Percentiles rank a stretch among this genome's conserved stretches.
These are phyloP conservation scores for Spicauda simplicius DNA, from an alignment of 2,888 invertebrate species.

Conservation along the genomic window DNA sequence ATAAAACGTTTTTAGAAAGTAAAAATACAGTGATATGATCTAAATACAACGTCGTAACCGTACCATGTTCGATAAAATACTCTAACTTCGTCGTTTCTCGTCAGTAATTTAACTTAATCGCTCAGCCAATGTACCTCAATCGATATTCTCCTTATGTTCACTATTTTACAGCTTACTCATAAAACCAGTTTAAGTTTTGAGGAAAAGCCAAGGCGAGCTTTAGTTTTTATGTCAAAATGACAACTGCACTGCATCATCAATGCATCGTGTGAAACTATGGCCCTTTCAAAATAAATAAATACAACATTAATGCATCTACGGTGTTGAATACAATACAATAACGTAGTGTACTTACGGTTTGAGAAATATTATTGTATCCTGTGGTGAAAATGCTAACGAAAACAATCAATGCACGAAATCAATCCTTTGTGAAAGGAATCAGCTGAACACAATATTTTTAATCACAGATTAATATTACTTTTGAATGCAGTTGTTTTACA, in stretches of 20 bases:
- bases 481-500: slow-evolving; percentile 8
- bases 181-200: not conserved
- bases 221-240: slow-evolving; percentile 27
- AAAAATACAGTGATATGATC: slow-evolving; percentile 10
- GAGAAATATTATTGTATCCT: slow-evolving; percentile 44
- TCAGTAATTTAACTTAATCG: not conserved
- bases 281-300: slow-evolving; percentile 33
- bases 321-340: not conserved
- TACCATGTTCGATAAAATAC: not conserved
- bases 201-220: slow-evolving; percentile 9
- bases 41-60: slow-evolving; percentile 9
- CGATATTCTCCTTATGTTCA: slow-evolving; percentile 4
- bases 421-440: slow-evolving; percentile 76
- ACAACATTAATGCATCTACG: not conserved
- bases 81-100: not conserved
- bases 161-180: not conserved
- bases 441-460: slow-evolving; percentile 51
- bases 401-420: slow-evolving; percentile 51
- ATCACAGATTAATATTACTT: slow-evolving; percentile 39
- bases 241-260: slow-evolving; percentile 23
- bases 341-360: slow-evolving; percentile 56
- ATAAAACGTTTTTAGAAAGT: slow-evolving; percentile 20
- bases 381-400: slow-evolving; percentile 56
- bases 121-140: not conserved
- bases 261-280: slow-evolving; percentile 1